Base-by-base conservation (phyloP, 2,888 invertebrate species). In the Drosophila quinaria region DNA sequence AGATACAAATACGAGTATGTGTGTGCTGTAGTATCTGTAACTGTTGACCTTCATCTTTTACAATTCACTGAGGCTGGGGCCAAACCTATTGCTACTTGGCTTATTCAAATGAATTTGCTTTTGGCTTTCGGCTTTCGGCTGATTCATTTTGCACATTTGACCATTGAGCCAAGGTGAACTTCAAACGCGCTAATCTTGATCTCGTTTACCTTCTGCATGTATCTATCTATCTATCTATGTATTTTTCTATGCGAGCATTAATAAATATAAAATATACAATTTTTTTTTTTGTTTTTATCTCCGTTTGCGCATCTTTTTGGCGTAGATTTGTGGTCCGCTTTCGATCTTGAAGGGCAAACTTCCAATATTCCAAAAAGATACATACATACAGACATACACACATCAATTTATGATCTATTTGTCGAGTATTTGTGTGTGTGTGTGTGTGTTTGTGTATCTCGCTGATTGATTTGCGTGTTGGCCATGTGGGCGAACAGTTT, bases 81-180 rank as follows among this genome's bases (percentile, higher is more conserved):
- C 87, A 86, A 81, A 83, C 81, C 87, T 82, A 69, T 70, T 72
- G 69, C 74, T 56, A 73, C 64, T 78, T 15, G 47, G 31, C 56
- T 56, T 74, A 74, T 80, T 80, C 81, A 89, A 83, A 89, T 84
- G 66, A 63, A 62, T 83, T 64, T 19, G 70, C 55, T 65, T 51
- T 46, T 56, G 54, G 78, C 37, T 56, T 33, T 80, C 51, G 54
- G 78, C 37, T 56, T 33, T 80, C 51, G 81, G 67, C 78, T 84
- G 88, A 88, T 71, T 89, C 89, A 87, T 82, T 84, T 90, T 86
- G 84, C 84, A 90, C 84, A 90, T 90, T 85, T 90, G 84, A 90
- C 84, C 84, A 85, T 90, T 90, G 81, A 90, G 86, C 81, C 86
- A 86, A 86, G 90, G 86, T 90, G 85, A 86, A 81, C 86, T 59